Base-by-base conservation (phyloP, 92 coral and sea anemone genomes). In the Palythoa heliodiscus region DNA sequence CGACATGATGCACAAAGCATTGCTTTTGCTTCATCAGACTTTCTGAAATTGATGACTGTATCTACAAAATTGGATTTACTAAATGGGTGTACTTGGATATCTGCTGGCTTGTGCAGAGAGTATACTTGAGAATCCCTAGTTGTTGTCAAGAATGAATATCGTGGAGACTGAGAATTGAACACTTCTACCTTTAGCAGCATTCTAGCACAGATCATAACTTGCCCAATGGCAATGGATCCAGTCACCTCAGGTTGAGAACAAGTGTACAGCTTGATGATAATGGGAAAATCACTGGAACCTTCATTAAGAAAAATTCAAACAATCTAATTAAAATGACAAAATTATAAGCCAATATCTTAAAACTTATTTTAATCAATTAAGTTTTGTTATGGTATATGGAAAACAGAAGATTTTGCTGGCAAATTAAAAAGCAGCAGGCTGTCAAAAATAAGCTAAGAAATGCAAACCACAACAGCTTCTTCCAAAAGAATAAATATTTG, bases 191-290 rank as follows among this genome's bases (percentile, higher is more conserved):
- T 87, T 43, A 90, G 82, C 8, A 90, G 86, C 93, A 90, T 87
- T 19, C 90, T 84, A 66, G 93, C 87, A 79, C 91, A 88, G 40
- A 91, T 73, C 20, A 88, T 70, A 13, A 91, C 82, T 4, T 72
- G 82, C 53, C 93, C 93, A 24, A 79, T 77, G n/a, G 77, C 82
- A 72, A 91, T 88, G 47, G 93, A 77, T 50, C 71, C 57, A 23
- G 71, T 60, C 37, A 50, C 52, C 39, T 83, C 86, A 15, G 93
- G 93, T 72, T 90, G 93, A 23, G 93, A 90, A 53, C 71, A 83
- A 37, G 93, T 86, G 52, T 87, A 90, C 47, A 90, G 76, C 22
- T 87, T 86, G 67, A 90, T 77, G 29, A 90, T 90, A 63, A 90
- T 58, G 38, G 93, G 93, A 79, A 19, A 43, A 54, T 70, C 71